Conservation (phyloP, 2,113 vertebrate genomes). For the Budorcas taxicolor region DNA sequence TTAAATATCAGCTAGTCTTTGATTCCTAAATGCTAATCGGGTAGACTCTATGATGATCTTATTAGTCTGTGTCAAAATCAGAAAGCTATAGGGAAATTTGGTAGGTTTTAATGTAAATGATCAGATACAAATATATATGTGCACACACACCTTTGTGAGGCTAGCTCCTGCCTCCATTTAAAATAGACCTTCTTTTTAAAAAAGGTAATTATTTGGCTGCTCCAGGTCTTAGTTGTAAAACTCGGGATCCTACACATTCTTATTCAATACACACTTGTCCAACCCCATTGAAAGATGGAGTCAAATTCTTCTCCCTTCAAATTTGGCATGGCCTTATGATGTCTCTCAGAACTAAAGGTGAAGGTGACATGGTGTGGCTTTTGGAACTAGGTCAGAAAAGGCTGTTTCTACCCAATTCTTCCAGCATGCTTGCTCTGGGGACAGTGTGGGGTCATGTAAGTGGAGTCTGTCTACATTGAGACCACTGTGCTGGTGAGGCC, state of each 20-base stretch:
- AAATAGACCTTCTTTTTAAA: background rate
- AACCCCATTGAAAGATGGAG: background rate
- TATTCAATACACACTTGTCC: background rate
- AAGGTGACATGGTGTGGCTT: background rate
- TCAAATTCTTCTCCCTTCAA: background rate
- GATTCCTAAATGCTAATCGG: background rate
- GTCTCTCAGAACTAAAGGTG: background rate
- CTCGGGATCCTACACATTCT: background rate
- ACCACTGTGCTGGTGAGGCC: background rate
- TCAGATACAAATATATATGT: background rate
- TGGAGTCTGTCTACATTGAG: background rate
- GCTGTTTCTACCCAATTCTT: background rate
- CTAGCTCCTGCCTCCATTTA: background rate
- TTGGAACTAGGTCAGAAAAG: background rate
- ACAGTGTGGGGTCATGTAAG: background rate
- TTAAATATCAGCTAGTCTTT: background rate
- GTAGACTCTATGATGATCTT: background rate
- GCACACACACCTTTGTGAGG: background rate
- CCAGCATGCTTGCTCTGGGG: background rate
- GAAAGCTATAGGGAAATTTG: background rate
- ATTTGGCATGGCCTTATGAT: background rate
- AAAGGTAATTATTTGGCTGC: background rate
- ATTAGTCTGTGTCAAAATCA: background rate
- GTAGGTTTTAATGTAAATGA: background rate
- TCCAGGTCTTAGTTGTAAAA: background rate